These are phyloP conservation scores for Rhipidura dahli DNA, from an alignment of 2,113 vertebrate species.

Conservation along the genomic window DNA sequence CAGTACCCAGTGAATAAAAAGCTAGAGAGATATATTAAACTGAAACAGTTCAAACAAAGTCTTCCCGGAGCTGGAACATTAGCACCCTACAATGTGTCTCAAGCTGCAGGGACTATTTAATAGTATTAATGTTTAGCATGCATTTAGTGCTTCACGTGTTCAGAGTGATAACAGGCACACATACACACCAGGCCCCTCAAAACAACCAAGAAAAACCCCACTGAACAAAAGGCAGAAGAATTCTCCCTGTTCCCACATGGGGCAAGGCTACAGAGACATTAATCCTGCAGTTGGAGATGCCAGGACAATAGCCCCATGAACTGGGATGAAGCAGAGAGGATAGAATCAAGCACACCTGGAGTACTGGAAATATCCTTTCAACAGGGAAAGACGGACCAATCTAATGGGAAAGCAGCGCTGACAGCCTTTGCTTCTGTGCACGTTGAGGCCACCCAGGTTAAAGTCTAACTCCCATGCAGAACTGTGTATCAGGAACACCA, in stretches of 20 bases:
- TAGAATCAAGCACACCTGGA: accelerated
- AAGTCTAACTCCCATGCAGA: background rate
- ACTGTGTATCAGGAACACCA: background rate
- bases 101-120: background rate
- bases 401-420: background rate
- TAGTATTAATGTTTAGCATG: background rate
- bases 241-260: background rate
- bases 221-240: background rate
- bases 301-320: accelerated
- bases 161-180: background rate
- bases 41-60: background rate
- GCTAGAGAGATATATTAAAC: background rate
- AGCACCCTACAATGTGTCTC: background rate
- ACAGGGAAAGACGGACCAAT: background rate
- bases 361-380: background rate
- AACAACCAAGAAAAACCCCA: background rate
- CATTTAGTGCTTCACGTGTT: background rate
- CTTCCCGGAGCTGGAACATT: background rate
- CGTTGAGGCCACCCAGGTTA: accelerated
- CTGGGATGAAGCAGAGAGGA: background rate
- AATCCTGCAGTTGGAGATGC: background rate
- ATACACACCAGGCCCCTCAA: accelerated
- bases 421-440: background rate
- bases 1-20: background rate
- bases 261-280: background rate